Base-by-base conservation (phyloP, 1,140 invertebrate genomes). In the Drosophila mojavensis region DNA sequence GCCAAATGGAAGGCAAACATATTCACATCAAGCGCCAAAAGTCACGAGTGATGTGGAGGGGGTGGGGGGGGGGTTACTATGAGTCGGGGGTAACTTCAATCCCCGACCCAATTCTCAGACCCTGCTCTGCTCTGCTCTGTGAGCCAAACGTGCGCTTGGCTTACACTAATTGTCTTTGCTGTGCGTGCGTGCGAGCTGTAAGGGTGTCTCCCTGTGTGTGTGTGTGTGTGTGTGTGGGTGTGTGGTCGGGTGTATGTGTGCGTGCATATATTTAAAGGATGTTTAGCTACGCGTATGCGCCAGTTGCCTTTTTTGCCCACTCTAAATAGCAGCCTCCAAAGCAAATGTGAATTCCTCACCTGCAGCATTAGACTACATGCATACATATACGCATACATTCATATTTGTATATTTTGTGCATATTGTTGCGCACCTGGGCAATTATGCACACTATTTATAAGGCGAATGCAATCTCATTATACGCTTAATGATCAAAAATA, bases 161-260 rank as follows among this genome's bases (percentile, higher is more conserved):
- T 83, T 89, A 71, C 77, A 86, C 83, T 86, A 86, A 86, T 86
- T 86, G 83, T 89, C 84, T 86, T 86, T 86, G 66, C 79, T 64
- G 83, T 86, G 83, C 77, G 76, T 83, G 73, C 64, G 63, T 72
- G 62, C 51, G 54, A 36, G 51, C 45, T 71, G 20, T 65, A 33
- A 58, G 53, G 47, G 63, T 47, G 63, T 43, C 56, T 33, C 62
- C 11, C 43, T 13, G 28, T 43, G 51, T 45, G 59, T 53, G 48
- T 10, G 48, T 5, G 51, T 17, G 54, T n/a, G 55, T 5, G 36
- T 15, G 63, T 11, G 24, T 33, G 63, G 33, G 73, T 17, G 30
- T 26, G 41, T 88, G 83, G n/a, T n/a, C n/a, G 55, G 7, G 36
- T 15, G 63, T 11, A 30, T 33, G 63, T 41, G 73, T 17, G 30